Conservation (phyloP, 92 coral and sea anemone species). For the Parazoanthus swiftii region DNA sequence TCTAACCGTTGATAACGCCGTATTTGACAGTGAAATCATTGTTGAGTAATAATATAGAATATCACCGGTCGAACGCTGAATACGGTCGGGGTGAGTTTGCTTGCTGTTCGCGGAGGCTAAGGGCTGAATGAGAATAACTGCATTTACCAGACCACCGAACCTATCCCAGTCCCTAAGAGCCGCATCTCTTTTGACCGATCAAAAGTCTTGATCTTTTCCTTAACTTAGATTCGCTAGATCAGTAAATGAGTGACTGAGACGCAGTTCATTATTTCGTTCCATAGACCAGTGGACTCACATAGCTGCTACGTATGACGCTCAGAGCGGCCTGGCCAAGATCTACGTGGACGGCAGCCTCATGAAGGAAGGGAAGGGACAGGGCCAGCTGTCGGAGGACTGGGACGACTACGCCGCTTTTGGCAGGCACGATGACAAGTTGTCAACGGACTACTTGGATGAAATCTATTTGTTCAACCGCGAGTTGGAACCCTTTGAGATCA, state of each 20-base stretch:
- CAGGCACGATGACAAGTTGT: constrained; percentile 71
- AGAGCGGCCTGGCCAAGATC: constrained; percentile 71
- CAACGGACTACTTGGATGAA: constrained; percentile 75
- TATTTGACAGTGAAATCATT: no score
- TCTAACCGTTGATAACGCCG: no score
- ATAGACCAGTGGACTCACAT: constrained; percentile 89
- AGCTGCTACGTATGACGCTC: constrained; percentile 74
- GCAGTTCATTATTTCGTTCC: neutral
- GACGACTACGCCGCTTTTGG: constrained; percentile 96
- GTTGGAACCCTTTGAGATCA: constrained; percentile 85
- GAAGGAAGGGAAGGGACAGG: constrained; percentile 74
- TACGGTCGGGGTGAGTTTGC: no score
- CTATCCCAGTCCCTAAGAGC: no score
- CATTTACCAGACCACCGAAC: no score
- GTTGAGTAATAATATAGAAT: no score
- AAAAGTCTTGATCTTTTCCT: no score
- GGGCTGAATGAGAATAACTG: no score
- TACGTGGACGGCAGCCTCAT: constrained; percentile 84
- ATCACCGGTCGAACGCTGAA: no score
- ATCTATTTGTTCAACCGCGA: constrained; percentile 83
- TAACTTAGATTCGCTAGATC: no score
- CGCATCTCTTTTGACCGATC: no score
- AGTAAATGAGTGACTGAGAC: neutral
- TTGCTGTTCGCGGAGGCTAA: no score
- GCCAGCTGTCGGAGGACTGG: constrained; percentile 91